Conservation (phyloP, 2,797 vertebrate species). For the Hybognathus amarus region DNA sequence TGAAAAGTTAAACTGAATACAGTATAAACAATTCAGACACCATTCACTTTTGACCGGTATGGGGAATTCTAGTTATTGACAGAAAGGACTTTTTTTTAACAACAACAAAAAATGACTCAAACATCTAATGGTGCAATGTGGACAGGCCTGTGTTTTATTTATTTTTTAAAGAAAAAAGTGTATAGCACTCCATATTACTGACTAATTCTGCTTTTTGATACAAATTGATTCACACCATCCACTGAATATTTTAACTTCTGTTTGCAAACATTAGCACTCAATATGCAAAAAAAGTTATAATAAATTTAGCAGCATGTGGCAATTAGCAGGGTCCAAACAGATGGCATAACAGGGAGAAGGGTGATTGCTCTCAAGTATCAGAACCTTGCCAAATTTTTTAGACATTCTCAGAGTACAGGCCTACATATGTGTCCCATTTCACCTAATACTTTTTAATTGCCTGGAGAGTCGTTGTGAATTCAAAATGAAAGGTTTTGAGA, state of each 20-base stretch:
- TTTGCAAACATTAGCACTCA: constrained; percentile 20
- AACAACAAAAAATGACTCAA: neutral
- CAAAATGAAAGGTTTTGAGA: neutral
- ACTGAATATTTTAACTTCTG: constrained; percentile 4
- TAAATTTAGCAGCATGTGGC: constrained; percentile 19
- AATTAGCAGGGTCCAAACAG: constrained; percentile 9
- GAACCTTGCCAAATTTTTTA: constrained; percentile 7
- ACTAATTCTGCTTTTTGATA: neutral
- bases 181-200: neutral
- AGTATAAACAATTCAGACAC: constrained; percentile 29
- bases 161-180: neutral
- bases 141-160: neutral
- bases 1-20: constrained; percentile 48
- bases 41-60: neutral
- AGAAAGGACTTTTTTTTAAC: constrained; percentile 4
- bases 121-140: neutral
- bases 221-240: neutral
- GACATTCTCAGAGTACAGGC: neutral
- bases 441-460: neutral
- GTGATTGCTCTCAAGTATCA: neutral
- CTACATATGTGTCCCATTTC: constrained; percentile 9
- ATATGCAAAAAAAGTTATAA: constrained; percentile 8
- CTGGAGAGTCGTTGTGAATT: neutral
- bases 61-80: neutral
- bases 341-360: constrained; percentile 3